Base-by-base conservation (phyloP, 2,888 invertebrate species). In the Gari tellinella region DNA sequence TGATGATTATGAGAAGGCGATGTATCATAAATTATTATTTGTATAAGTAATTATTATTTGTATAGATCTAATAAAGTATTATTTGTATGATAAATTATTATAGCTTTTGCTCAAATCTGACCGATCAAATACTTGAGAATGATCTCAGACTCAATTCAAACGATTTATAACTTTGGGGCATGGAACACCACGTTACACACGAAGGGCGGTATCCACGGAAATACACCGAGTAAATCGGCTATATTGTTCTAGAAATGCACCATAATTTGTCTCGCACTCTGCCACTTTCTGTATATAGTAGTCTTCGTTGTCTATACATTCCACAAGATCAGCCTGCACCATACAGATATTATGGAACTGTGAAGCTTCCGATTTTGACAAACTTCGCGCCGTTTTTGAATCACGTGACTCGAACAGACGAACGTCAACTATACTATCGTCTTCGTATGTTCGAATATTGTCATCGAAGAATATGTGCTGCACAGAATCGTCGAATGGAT, bases 391-490 rank as follows among this genome's bases (percentile, higher is more conserved):
- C 10, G 75, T 72, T 46, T 69, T 63, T 12, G 73, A 76, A 8
- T 53, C 79, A n/a, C 74, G 74, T 17, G 72, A 55, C 58, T 86
- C 81, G 57, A 89, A 86, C 64, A 88, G 53, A 12, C 91, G 80
- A 5, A 91, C 82, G 66, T 92, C 88, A 5, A 91, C 88, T 51
- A 92, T 91, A 66, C 89, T 91, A 75, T 91, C 91, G 31, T 86
- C 86, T 61, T 91, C 90, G 46, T 83, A 84, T 5, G 88, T 81
- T 37, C 92, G 80, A 60, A 90, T 87, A 72, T 91, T 92, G 81
- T 92, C 92, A 67, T 92, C 92, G 65, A 92, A 91, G 65, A 92
- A 83, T 46, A 92, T 91, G 66, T 92, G 91, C 48, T 91, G 92
- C 19, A 87, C 85, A 5, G 65, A 62, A 1, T 58, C 19, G 58